phyloP scores from a whole-genome alignment of 37 sponge, comb jelly and placozoan species.

The Amphimedon queenslandica region DNA sequence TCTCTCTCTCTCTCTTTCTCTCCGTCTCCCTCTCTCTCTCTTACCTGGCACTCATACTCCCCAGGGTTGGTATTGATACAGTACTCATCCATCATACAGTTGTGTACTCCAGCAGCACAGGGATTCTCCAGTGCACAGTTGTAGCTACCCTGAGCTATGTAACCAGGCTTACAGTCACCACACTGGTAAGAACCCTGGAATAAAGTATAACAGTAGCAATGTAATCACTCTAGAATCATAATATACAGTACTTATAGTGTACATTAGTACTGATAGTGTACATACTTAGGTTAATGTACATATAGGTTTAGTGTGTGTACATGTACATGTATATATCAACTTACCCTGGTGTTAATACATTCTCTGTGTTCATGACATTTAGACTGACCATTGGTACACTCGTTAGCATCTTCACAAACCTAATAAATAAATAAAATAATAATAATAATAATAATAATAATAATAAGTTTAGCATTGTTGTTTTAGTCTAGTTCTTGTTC shows the following conservation, averaged over 20 bases:
- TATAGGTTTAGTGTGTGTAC: too few relatives aligned
- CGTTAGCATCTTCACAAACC: slow-evolving; percentile 82
- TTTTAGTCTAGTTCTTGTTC: neutral
- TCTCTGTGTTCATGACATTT: slow-evolving; percentile 55
- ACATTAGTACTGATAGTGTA: too few relatives aligned
- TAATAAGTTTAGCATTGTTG: too few relatives aligned
- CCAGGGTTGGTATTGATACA: slow-evolving; percentile 60
- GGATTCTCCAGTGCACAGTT: slow-evolving; percentile 67
- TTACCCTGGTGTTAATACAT: slow-evolving; percentile 60
- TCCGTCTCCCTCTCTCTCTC: too few relatives aligned
- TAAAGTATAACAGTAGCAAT: neutral
- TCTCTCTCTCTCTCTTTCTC: too few relatives aligned
- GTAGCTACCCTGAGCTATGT: slow-evolving; percentile 45
- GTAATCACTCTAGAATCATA: neutral
- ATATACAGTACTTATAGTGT: too few relatives aligned
- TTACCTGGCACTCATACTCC: slow-evolving; percentile 57
- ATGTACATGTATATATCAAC: neutral
- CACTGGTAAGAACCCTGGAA: slow-evolving; percentile 62
- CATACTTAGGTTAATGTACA: too few relatives aligned
- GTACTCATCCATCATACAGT: slow-evolving; percentile 50
- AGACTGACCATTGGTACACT: slow-evolving; percentile 54
- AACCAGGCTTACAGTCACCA: slow-evolving; percentile 72
- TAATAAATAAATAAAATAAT: slow-evolving; percentile 13
- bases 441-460: too few relatives aligned
- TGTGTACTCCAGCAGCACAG: slow-evolving; percentile 63